Conservation (phyloP, 2,888 invertebrate species). For the Sesamia inferens region DNA sequence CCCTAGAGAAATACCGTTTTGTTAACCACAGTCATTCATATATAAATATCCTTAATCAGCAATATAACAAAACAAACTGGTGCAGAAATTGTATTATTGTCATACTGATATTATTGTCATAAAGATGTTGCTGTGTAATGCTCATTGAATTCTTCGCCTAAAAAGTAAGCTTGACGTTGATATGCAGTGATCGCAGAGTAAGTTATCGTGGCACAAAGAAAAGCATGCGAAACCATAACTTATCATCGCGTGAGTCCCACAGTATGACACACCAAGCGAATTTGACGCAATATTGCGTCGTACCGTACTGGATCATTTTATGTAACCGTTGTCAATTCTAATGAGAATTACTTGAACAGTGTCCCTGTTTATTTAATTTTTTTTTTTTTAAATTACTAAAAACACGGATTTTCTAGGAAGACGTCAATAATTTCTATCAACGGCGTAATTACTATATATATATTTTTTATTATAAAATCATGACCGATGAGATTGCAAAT, state of each 20-base stretch:
- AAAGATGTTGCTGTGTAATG: neutral
- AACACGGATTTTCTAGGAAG: neutral
- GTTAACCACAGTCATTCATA: too few species aligned
- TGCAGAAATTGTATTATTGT: neutral
- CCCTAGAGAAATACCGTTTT: too few species aligned
- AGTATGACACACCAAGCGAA: constrained; percentile 3
- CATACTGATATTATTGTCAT: neutral
- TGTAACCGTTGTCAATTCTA: constrained; percentile 7
- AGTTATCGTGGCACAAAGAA: neutral
- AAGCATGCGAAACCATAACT: neutral
- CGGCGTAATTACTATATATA: too few species aligned
- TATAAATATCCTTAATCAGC: neutral
- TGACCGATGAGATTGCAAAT: constrained; percentile 18
- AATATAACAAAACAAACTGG: neutral
- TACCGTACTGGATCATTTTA: constrained; percentile 27
- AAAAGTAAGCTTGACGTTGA: neutral
- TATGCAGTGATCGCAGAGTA: neutral
- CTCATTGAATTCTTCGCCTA: neutral
- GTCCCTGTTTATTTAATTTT: neutral
- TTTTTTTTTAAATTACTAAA: neutral
- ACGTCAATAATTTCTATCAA: neutral
- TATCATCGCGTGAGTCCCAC: neutral
- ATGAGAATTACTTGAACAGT: neutral
- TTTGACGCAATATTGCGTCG: constrained; percentile 41
- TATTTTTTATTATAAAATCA: constrained; percentile 10